Percentiles rank a stretch among this genome's conserved stretches.
These are phyloP conservation scores for Hypotaenidia philippensis DNA, from an alignment of 2,797 vertebrate genomes.

Conservation along the genomic window DNA sequence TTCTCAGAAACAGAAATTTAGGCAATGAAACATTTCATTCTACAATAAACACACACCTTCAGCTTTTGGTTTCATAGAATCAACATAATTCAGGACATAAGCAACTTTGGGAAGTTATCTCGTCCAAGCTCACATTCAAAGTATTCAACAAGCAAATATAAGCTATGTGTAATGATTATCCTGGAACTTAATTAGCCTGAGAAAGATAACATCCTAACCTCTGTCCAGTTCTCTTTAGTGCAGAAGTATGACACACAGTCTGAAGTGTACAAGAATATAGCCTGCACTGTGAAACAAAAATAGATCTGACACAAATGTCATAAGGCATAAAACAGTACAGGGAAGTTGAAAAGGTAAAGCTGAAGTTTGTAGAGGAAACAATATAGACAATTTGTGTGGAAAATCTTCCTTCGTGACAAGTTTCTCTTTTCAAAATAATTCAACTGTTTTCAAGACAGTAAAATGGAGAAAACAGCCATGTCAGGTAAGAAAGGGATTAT, in stretches of 20 bases:
- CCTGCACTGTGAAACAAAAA: conserved; percentile 3
- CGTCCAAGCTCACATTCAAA: conserved; percentile 21
- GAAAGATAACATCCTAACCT: conserved; percentile 45
- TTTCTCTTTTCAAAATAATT: not conserved
- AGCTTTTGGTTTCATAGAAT: not conserved
- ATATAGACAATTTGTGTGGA: not conserved
- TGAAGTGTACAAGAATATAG: not conserved
- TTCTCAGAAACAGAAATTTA: conserved; percentile 43
- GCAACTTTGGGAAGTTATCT: conserved; percentile 16
- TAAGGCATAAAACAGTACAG: conserved; percentile 12
- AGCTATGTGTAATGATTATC: not conserved
- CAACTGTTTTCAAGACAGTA: not conserved
- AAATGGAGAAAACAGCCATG: not conserved
- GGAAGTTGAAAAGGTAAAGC: conserved; percentile 46
- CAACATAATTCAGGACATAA: conserved; percentile 33
- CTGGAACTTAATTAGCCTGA: conserved; percentile 44
- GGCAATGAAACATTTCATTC: not conserved
- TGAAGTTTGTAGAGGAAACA: conserved; percentile 33
- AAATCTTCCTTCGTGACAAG: not conserved
- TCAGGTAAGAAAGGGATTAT: not conserved
- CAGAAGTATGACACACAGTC: not conserved
- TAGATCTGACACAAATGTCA: conserved; percentile 46
- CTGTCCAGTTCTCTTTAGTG: not conserved
- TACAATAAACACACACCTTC: conserved; percentile 7
- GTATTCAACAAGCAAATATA: conserved; percentile 24